Evolutionary conservation across 2,888 invertebrate species (phyloP).

Genomic region (Cantharis lateralis): DNA sequence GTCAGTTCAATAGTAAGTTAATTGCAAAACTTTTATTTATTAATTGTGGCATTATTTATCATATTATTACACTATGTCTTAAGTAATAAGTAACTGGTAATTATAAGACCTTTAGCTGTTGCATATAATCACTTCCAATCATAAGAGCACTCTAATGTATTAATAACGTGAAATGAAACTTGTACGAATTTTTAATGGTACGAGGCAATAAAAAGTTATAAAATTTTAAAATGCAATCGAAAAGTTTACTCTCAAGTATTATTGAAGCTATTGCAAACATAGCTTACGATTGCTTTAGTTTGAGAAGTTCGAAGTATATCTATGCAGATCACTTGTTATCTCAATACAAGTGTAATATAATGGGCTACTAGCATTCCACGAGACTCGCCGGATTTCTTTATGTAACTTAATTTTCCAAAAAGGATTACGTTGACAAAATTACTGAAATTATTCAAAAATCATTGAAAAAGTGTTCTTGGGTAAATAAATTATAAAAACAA

Average conservation of each 20-base stretch:
- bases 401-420: neutral
- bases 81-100: too few species aligned
- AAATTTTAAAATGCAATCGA: neutral
- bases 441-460: too few species aligned
- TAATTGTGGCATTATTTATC: neutral
- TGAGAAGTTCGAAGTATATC: neutral
- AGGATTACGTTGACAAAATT: neutral
- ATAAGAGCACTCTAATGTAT: neutral
- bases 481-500: neutral
- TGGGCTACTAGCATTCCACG: neutral
- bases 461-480: neutral
- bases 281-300: neutral
- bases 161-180: neutral
- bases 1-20: neutral
- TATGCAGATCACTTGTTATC: neutral
- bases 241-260: neutral
- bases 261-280: neutral
- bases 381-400: neutral
- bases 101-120: neutral
- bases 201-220: neutral
- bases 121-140: neutral
- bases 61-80: neutral
- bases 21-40: neutral
- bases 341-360: neutral
- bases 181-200: neutral